phyloP scores from a whole-genome alignment of 2,888 invertebrate species.

The Neoaliturus tenellus region DNA sequence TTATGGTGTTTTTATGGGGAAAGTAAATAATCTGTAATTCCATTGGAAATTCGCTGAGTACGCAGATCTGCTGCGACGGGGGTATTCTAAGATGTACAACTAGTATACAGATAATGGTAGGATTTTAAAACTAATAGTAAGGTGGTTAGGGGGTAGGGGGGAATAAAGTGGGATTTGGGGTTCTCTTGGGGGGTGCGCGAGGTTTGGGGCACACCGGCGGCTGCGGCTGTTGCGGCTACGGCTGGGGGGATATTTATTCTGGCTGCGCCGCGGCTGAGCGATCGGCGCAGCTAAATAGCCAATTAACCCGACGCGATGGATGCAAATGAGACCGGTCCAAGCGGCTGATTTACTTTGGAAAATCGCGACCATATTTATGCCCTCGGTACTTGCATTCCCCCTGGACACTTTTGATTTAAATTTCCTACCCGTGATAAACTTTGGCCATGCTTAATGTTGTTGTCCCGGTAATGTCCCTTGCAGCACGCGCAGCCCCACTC shows the following conservation, averaged over 20 bases:
- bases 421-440: slow-evolving; percentile 28
- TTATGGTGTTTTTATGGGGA: too few relatives aligned
- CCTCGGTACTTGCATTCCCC: slow-evolving; percentile 17
- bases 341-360: slow-evolving; percentile 44
- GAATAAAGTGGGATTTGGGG: too few relatives aligned
- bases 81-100: too few relatives aligned
- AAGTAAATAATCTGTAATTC: too few relatives aligned
- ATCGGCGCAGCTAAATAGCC: slow-evolving; percentile 47
- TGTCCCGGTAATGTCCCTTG: not conserved
- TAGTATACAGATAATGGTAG: too few relatives aligned
- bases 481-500: not conserved
- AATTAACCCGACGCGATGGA: slow-evolving; percentile 45
- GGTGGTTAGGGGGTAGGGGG: too few relatives aligned
- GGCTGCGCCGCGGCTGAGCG: not conserved
- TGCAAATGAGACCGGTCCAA: slow-evolving; percentile 53
- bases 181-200: too few relatives aligned
- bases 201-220: not conserved
- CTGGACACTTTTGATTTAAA: slow-evolving; percentile 41
- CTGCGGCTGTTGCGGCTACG: not conserved
- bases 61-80: too few relatives aligned
- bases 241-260: slow-evolving; percentile 18
- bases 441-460: slow-evolving; percentile 6
- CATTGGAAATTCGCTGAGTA: too few relatives aligned
- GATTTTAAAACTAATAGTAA: too few relatives aligned
- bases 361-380: slow-evolving; percentile 41